Base-by-base conservation (phyloP, 2,888 invertebrate species). In the Eupeodes luniger region DNA sequence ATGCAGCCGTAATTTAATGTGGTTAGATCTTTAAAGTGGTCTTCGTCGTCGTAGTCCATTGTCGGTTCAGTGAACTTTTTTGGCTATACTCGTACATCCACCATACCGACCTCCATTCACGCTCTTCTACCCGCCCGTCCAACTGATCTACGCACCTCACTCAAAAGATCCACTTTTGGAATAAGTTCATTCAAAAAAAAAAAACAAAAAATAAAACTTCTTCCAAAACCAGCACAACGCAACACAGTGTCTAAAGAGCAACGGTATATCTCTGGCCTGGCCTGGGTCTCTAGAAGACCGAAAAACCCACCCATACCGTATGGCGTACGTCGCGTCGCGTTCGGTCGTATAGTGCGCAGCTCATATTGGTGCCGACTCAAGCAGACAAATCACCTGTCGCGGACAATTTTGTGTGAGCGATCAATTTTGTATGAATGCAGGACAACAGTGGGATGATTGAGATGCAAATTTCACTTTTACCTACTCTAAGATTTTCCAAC, bases 321-420 rank as follows among this genome's bases (percentile, higher is more conserved):
- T 12, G 4, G 10, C 47, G 10, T 12, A 4, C 11, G 10, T 47
- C 47, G 47, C 10, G 10, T 10, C 11, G 3, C 47, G 47, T 47
- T 47, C 47, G 4, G 34, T 61, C 10, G 62, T 36, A 40, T 40
- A 40, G 40, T 12, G 62, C 16, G 19, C 19, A 40, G 62, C 16
- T 16, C 36, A 40, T 40, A 36, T 49, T 59, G 57, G 40, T 34
- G 72, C 61, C 51, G 72, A 75, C 53, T 64, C 72, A 49, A 55
- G 51, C 81, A 88, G 81, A 88, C 88, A 88, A 88, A 88, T 88
- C 88, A 88, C 88, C 88, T 88, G 88, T 85, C 88, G 77, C 74
- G 51, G 77, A 49, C 78, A 66, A 75, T 85, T 85, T 61, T 81
- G 74, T 85, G 81, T 85, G 85, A 57, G 75, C 81, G 74, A 88